Evolutionary conservation across 2,888 invertebrate species (phyloP), one percentile per base, ranked within the genome.

Genomic region (Chesias legatella): DNA sequence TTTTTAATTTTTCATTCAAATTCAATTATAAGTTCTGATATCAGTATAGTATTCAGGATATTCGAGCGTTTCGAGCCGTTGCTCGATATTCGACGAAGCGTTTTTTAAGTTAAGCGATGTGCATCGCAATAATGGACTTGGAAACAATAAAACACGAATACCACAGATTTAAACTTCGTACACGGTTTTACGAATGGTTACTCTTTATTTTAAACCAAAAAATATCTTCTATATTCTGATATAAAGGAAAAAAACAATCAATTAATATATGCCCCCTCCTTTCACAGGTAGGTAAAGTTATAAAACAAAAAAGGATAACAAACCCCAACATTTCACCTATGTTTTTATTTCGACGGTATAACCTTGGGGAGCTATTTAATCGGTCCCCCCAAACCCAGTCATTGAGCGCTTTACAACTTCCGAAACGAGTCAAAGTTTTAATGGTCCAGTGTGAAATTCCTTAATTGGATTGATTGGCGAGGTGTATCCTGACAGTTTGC

Each of bases 381-480:
- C 45, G 48, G 43, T 35, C 41, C 44, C 46, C 42, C 43, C 50
- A 34, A 44, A 51, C 34, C 38, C 35, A 50, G 46, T 49, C 51
- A 50, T 54, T 60, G 42, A 55, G 59, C 55, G 62, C 59, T 66
- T 67, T 58, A 53, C 62, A 69, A 66, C 65, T 68, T 67, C 53
- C 58, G 49, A 60, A 70, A 65, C 53, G 52, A 60, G 59, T 60
- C 67, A 63, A 77, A 78, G 67, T 79, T 79, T 74, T 75, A 79
- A 77, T 73, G 64, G 66, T 50, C 43, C 50, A 64, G 65, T 73
- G 68, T 71, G 67, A 75, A 77, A 77, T 74, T 69, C 50, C 67
- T 58, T 68, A 73, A 74, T 74, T 79, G 69, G 66, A 72, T 71
- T 73, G 69, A 76, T 67, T 69, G 72, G 70, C 65, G 63, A 67